phyloP scores from a whole-genome alignment of 2,797 vertebrate genomes.

The Tenualosa ilisha region DNA sequence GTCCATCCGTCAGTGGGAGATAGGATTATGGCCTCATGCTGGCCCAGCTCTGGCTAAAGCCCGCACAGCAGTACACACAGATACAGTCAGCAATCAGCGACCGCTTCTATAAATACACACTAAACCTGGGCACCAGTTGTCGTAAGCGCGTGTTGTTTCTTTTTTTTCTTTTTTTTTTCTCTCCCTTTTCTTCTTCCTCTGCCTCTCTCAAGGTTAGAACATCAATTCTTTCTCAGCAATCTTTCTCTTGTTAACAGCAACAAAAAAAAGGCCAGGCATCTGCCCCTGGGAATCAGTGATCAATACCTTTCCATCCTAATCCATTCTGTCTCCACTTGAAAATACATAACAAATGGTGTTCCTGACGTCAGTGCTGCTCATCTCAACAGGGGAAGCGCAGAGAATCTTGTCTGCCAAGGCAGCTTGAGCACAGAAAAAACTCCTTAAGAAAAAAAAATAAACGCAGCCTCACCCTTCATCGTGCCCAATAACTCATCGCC shows the following conservation, averaged over 20 bases:
- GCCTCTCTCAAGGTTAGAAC: conserved; percentile 1
- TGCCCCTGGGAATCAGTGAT: conserved; percentile 34
- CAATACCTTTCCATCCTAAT: conserved; percentile 39
- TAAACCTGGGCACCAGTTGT: conserved; percentile 22
- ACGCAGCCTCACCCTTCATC: not conserved
- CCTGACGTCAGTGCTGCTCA: conserved; percentile 20
- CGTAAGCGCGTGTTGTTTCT: not conserved
- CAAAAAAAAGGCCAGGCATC: not conserved
- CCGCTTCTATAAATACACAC: conserved; percentile 40
- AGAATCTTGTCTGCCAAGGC: not conserved
- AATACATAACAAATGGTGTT: conserved; percentile 35
- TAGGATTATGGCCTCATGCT: conserved; percentile 42
- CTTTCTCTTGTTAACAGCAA: not conserved
- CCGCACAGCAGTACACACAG: conserved; percentile 26
- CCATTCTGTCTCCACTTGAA: conserved; percentile 36
- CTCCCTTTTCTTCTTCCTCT: not conserved
- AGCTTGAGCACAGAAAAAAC: not conserved
- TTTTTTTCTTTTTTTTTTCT: conserved; percentile 20
- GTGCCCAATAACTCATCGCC: not conserved
- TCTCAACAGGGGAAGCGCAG: not conserved
- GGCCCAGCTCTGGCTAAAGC: not conserved
- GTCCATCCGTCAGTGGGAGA: conserved; percentile 35
- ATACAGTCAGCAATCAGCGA: conserved; percentile 22
- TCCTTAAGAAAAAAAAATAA: not conserved
- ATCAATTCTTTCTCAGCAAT: conserved; percentile 15